Evolutionary conservation across 2,888 invertebrate genomes (phyloP).

Genomic region (Oscheius sp.): DNA sequence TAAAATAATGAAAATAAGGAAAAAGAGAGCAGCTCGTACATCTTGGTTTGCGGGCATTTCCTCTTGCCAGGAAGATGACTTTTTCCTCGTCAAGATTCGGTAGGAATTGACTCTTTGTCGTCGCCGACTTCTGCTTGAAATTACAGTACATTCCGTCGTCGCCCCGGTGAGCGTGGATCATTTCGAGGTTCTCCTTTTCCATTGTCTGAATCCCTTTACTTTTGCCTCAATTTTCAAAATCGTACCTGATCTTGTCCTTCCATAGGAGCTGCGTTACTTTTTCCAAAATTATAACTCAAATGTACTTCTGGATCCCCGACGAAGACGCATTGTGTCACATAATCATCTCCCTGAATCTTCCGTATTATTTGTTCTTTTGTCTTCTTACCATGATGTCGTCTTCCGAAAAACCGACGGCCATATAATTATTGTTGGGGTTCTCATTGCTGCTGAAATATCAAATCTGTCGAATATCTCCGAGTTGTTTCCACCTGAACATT

Average conservation of each 20-base stretch:
- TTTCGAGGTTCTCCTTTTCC: slow-evolving; percentile 28
- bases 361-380: too few relatives aligned
- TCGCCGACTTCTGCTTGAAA: slow-evolving; percentile 35
- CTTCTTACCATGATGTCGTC: slow-evolving; percentile 38
- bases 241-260: slow-evolving; percentile 32
- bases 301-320: slow-evolving; percentile 35
- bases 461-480: too few relatives aligned
- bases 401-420: slow-evolving; percentile 39
- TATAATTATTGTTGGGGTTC: slow-evolving; percentile 36
- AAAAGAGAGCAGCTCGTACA: slow-evolving; percentile 1
- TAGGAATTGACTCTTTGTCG: slow-evolving; percentile 9
- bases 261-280: slow-evolving; percentile 34
- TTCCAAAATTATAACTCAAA: slow-evolving; percentile 39
- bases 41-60: slow-evolving; percentile 34
- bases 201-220: background rate
- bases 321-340: slow-evolving; percentile 38
- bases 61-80: slow-evolving; percentile 32
- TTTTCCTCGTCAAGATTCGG: slow-evolving; percentile 36
- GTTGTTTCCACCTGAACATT: slow-evolving; percentile 18
- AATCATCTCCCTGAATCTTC: slow-evolving; percentile 38
- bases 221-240: background rate
- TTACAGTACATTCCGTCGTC: slow-evolving; percentile 36
- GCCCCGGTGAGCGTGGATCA: slow-evolving; percentile 38
- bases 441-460: slow-evolving; percentile 26
- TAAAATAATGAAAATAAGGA: background rate